A percentile compares a stretch with the other conserved stretches of the same genome.
phyloP scores from a whole-genome alignment of 1,140 invertebrate genomes.

The Druon quercuslanigerum region DNA sequence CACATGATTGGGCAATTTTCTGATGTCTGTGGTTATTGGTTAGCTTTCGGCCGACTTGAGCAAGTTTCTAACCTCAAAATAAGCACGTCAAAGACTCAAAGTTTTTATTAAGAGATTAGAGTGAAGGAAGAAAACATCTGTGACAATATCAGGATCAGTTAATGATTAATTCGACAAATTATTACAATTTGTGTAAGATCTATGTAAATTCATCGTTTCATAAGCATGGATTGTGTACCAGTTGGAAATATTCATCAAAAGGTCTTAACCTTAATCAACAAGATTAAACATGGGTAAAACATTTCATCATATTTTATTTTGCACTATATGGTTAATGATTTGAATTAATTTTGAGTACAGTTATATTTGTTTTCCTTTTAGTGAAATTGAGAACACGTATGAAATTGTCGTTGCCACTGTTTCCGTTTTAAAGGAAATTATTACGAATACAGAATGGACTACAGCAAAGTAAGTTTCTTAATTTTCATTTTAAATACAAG shows the following conservation, averaged over 20 bases:
- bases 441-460: slow-evolving; percentile 77
- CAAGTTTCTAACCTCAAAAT: slow-evolving; percentile 8
- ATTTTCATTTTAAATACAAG: slow-evolving; percentile 30
- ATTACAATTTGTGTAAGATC: background rate
- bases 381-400: slow-evolving; percentile 78
- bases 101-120: too few relatives aligned
- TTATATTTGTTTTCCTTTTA: slow-evolving; percentile 59
- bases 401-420: slow-evolving; percentile 79
- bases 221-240: slow-evolving; percentile 5
- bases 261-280: slow-evolving; percentile 61
- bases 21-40: too few relatives aligned
- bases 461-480: slow-evolving; percentile 77
- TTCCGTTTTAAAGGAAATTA: slow-evolving; percentile 77
- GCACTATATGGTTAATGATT: background rate
- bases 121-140: background rate
- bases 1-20: too few relatives aligned
- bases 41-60: too few relatives aligned
- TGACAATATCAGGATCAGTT: background rate
- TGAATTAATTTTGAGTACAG: slow-evolving; percentile 10
- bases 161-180: background rate
- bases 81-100: background rate
- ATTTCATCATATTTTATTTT: slow-evolving; percentile 24
- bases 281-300: slow-evolving; percentile 67
- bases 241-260: slow-evolving; percentile 51
- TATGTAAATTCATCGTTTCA: background rate